phyloP scores from a whole-genome alignment of 2,888 invertebrate species.

The Melitaea athalia region DNA sequence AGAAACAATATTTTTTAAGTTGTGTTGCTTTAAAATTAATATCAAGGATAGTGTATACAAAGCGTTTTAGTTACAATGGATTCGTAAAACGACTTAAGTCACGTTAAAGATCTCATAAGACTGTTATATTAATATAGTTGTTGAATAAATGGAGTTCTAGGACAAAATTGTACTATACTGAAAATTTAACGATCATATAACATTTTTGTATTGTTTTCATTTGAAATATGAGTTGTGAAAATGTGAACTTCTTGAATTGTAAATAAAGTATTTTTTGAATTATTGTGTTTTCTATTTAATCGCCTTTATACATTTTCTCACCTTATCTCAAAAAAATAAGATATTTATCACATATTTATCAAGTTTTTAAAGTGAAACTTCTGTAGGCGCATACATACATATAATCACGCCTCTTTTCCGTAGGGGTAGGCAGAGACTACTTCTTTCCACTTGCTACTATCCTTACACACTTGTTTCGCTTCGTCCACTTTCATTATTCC shows the following conservation, averaged over 20 bases:
- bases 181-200: not conserved
- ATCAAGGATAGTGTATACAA: too few species aligned
- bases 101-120: not conserved
- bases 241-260: slow-evolving; percentile 23
- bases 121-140: not conserved
- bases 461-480: too few species aligned
- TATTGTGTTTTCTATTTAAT: not conserved
- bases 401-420: too few species aligned
- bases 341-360: too few species aligned
- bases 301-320: not conserved
- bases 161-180: not conserved
- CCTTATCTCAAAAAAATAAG: not conserved
- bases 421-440: too few species aligned
- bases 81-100: not conserved
- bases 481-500: too few species aligned
- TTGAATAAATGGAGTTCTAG: not conserved
- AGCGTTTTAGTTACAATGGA: too few species aligned
- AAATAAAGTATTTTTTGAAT: slow-evolving; percentile 25
- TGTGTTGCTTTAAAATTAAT: too few species aligned
- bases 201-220: not conserved
- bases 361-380: too few species aligned
- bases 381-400: too few species aligned
- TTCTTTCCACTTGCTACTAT: too few species aligned
- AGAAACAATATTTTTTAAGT: too few species aligned
- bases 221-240: not conserved